Evolutionary conservation across 2,797 vertebrate genomes (phyloP), one percentile per base, ranked within the genome.

Genomic region (Pangasius djambal): DNA sequence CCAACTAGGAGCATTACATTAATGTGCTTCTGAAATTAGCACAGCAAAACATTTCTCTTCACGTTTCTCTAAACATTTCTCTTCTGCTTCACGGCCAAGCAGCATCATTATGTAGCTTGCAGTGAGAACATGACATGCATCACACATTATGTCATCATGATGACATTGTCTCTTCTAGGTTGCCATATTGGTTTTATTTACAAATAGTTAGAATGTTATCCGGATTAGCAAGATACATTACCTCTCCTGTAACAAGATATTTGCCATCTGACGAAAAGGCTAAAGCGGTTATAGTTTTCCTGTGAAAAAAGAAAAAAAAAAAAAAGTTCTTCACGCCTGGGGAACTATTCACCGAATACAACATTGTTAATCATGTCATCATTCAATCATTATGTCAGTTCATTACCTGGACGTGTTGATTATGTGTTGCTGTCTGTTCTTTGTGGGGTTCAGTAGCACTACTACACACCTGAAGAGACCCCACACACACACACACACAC

Each of bases 211-310:
- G 20, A 22, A 25, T 12, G 8, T 44, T 4, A 65, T 65, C 37
- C 31, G 34, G 8, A 63, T 34, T 18, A 59, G 48, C 18, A 55
- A n/a, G 25, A 88, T 20, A 18, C 10, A 72, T 97, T 93, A 98
- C 98, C 97, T 99, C 98, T 95, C 98, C 98, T 69, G 98, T 99
- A 95, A 98, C 98, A 94, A 99, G 92, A 89, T 97, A 97, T 92
- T 97, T 98, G 89, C 98, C 98, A 94, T 99, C 98, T 40, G 97
- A 97, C 89, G 98, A 99, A 94, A 99, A 99, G 86, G 97, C 97
- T 86, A 99, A 94, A 72, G 98, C 96, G 7, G 98, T 99, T 95
- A 99, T 97, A 86, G 98, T 97, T 94, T 99, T 99, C 92, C 98
- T 99, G 91, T 92, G 92, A 16, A 74, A 81, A 4, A 31, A 86